Evolutionary conservation across 2,888 invertebrate genomes (phyloP).

Genomic region (Pherbina coryleti): DNA sequence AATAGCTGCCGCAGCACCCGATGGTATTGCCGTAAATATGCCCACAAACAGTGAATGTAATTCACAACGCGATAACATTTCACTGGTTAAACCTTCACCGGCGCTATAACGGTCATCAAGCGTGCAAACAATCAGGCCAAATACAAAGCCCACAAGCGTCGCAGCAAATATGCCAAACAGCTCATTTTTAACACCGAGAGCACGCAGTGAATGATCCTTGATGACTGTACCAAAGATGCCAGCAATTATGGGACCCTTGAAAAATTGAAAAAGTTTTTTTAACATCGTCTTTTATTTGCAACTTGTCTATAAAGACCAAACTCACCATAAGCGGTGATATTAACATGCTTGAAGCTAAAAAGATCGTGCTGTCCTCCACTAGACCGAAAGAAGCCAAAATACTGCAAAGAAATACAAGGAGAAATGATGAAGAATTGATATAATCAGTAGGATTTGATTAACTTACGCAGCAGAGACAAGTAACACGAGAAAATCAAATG

Average conservation of each 20-base stretch:
- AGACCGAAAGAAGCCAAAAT: conserved; percentile 80
- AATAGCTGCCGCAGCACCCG: conserved; percentile 83
- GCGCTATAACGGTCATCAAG: conserved; percentile 73
- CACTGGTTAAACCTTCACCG: conserved; percentile 76
- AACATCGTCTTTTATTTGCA: background rate
- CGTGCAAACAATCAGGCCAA: conserved; percentile 75
- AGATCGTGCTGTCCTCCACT: conserved; percentile 80
- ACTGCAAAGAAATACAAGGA: conserved; percentile 65
- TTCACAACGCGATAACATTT: conserved; percentile 78
- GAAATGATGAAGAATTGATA: background rate
- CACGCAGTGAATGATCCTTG: conserved; percentile 74
- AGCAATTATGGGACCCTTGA: conserved; percentile 81
- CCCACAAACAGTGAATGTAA: conserved; percentile 79
- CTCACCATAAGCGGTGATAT: conserved; percentile 80
- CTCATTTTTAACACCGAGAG: conserved; percentile 77
- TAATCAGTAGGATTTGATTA: conserved; percentile 47
- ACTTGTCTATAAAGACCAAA: background rate
- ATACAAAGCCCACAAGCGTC: conserved; percentile 77
- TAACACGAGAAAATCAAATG: conserved; percentile 82
- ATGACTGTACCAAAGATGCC: conserved; percentile 82
- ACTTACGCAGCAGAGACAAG: conserved; percentile 78
- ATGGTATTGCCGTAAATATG: conserved; percentile 80
- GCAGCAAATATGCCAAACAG: conserved; percentile 77
- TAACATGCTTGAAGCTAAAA: conserved; percentile 83
- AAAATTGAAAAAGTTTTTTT: conserved; percentile 54